Base-by-base conservation (phyloP, 2,113 vertebrate species). In the Passerina amoena region DNA sequence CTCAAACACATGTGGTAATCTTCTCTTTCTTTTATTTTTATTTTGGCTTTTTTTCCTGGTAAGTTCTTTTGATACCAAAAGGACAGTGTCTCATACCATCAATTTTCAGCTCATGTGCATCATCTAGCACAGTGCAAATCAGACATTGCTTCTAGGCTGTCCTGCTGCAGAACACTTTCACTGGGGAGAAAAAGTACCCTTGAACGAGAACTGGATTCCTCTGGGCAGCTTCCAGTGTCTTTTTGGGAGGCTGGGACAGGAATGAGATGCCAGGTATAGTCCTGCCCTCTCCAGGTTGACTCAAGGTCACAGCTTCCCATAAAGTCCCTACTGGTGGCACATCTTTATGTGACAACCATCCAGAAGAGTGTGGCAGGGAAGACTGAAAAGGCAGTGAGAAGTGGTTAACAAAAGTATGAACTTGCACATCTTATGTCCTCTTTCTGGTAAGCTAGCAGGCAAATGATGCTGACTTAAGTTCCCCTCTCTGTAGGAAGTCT, bases 231-330 rank as follows among this genome's bases (percentile, higher is more conserved):
- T 0, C 18, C 57, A 59, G 24, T 30, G 28, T 35, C 20, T 54
- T 24, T 61, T 20, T 20, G 38, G 24, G 48, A 64, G 44, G n/a
- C n/a, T 61, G 28, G 28, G 24, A 57, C 6, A 57, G 35, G 35
- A 53, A 38, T 6, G 25, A 85, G 31, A 12, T 61, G 6, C 19
- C 4, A 2, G 11, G 42, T 54, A n/a, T 30, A 23, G 25, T n/a
- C 37, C 40, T 75, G 31, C 20, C 27, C 0, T 0, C 51, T 53
- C 42, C 28, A 27, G 15, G 45, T 3, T 51, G 48, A 24, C 45
- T 44, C 45, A 27, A 3, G 2, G 64, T 28, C 53, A 63, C 33
- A 44, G 30, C 14, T 77, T 37, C 44, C 33, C 33, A 19, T 9
- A 0, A 78, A 27, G 22, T 35, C 33, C 23, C 30, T 72, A 20